phyloP scores from a whole-genome alignment of 2,113 vertebrate species.

The Pseudorectes ferrugineus region DNA sequence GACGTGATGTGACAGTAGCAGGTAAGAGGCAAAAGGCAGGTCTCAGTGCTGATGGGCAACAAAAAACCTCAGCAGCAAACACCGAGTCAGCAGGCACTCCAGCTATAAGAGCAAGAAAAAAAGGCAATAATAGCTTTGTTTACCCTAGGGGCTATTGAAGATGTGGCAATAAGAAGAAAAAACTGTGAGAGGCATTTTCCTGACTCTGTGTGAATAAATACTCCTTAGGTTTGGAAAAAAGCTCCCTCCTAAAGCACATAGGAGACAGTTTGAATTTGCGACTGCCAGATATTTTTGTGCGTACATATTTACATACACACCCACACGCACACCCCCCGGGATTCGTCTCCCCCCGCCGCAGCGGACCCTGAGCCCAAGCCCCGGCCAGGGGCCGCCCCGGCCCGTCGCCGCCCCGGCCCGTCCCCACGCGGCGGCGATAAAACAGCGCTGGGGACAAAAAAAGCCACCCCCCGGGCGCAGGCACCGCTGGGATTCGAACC shows the following conservation, averaged over 20 bases:
- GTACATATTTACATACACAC: accelerated
- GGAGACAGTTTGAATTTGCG: accelerated
- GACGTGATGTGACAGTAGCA: accelerated
- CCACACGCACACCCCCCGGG: accelerated
- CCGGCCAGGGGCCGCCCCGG: neutral
- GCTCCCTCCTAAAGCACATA: accelerated
- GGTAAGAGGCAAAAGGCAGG: too few relatives aligned
- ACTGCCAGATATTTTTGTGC: neutral
- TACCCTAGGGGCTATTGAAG: neutral
- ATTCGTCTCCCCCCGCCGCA: neutral
- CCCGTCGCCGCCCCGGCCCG: neutral
- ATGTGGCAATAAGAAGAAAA: neutral
- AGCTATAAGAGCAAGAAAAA: too few relatives aligned
- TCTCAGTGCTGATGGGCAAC: accelerated
- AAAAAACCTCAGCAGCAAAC: neutral
- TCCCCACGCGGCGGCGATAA: too few relatives aligned
- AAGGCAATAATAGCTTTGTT: neutral
- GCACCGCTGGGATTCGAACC: constrained; percentile 84
- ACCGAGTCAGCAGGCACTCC: accelerated
- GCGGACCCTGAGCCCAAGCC: too few relatives aligned
- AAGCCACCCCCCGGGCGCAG: accelerated
- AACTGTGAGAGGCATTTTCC: neutral
- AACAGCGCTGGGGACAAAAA: neutral
- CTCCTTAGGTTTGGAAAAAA: neutral
- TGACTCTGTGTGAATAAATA: neutral